Base-by-base conservation (phyloP, 2,888 invertebrate genomes). In the Acleris emargana region DNA sequence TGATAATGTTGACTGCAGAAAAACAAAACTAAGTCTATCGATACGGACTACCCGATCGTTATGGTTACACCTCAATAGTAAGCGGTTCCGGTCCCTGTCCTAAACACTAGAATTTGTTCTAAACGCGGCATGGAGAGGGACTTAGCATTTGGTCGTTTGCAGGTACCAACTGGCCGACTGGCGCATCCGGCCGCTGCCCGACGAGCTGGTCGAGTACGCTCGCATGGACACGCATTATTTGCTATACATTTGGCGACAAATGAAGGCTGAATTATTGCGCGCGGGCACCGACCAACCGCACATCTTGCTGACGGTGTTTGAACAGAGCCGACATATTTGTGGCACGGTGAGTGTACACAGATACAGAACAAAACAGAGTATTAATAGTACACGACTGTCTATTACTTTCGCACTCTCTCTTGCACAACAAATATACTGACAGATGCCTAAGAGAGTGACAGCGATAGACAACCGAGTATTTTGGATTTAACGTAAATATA, bases 181-280 rank as follows among this genome's bases (percentile, higher is more conserved):
- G 99, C 94, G 99, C 70, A 96, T 98, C 67, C 93, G 96, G 50
- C 99, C 99, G 0, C 87, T 99, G 51, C 97, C 98, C 0, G 93
- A 94, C 5, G 96, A 97, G 79, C 91, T 99, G 74, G 86, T 97
- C 11, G 86, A 90, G 43, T 99, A 99, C 87, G 99, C 99, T 0
- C 94, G 99, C 17, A 95, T 95, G 81, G 99, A 99, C 87, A 99
- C 99, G 0, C 99, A 99, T 88, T 99, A 97, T 84, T 91, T 99
- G 67, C 94, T 99, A 5, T 97, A 97, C 83, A 95, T 99, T 70
- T 98, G 97, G 91, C 96, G 97, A 66, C 86, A 93, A 47, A 88
- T 99, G 89, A 95, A 94, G 64, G 95, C 95, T 72, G 96, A 97
- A 63, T 89, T 99, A 47, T 81, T 97, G 45, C 69, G 70, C 2